A percentile compares a stretch with the other conserved stretches of the same genome.
Evolutionary conservation across 64 coral and sea anemone species (phyloP).

Genomic region (Montipora sp.): DNA sequence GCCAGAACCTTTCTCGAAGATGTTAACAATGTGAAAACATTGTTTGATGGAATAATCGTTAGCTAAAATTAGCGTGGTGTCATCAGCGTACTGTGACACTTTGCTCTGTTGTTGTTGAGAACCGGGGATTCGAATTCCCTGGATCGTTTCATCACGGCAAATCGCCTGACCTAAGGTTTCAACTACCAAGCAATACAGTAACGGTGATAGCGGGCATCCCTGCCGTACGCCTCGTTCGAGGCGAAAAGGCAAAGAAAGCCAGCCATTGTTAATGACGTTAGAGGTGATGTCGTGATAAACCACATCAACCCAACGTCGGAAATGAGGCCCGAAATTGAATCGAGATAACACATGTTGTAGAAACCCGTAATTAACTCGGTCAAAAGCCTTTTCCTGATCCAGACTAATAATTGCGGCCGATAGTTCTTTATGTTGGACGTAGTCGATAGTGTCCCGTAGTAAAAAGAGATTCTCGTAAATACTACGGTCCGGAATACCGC

Average conservation of each 20-base stretch:
- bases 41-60: not conserved
- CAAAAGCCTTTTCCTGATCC: constrained; percentile 62
- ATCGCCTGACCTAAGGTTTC: constrained; percentile 38
- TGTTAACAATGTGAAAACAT: no score
- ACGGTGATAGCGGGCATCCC: constrained; percentile 23
- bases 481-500: not conserved
- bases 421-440: not conserved
- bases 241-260: not conserved
- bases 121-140: constrained; percentile 21
- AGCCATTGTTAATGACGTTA: not conserved
- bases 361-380: not conserved
- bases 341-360: not conserved
- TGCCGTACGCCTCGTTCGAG: constrained; percentile 11
- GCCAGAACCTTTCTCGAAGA: no score
- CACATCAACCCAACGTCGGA: not conserved
- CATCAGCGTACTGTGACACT: constrained; percentile 44
- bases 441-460: not conserved
- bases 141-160: not conserved
- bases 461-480: not conserved
- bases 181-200: constrained; percentile 40
- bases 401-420: not conserved
- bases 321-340: constrained; percentile 11
- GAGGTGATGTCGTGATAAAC: not conserved
- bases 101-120: not conserved
- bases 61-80: constrained; percentile 5